Base-by-base conservation (phyloP, 1,140 invertebrate species). In the Saccostrea cuccullata region DNA sequence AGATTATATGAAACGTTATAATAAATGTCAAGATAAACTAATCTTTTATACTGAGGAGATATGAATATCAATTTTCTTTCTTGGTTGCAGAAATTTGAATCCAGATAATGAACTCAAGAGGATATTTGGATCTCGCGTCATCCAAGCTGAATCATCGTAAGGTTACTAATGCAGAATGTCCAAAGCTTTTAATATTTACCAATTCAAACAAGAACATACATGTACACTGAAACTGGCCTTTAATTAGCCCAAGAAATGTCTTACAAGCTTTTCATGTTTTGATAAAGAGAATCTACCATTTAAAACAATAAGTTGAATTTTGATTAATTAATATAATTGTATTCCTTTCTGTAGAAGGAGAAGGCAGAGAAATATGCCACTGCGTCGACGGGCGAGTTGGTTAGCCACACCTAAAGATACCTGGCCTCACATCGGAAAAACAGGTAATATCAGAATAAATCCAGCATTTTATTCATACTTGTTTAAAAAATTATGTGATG, bases 101-200 rank as follows among this genome's bases (percentile, higher is more conserved):
- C 96, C 97, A 55, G 97, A 97, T 86, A 97, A 97, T 95, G 98
- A 98, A 95, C 95, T 98, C 89, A 97, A 97, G 88, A 96, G 96
- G 92, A 97, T 98, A 91, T 98, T 98, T 96, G 98, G 98, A 9
- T 97, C 97, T 13, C 97, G 97, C 94, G 97, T 97, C 86, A 96
- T 97, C 23, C 96, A 97, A 93, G 95, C 95, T 85, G 96, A 97
- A 91, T 96, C 96, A 92, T 96, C 94, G 96, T 97, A 95, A 82
- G 86, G 26, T 40, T 15, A 47, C 9, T 8, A 8, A 3, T 47
- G 47, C 9, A 2, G 6, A 47, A 47, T 47, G 47, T 47, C 47
- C 47, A 47, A 47, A 47, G 47, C 47, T 47, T 47, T 47, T 47
- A 47, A 47, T 47, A 47, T 47, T 47, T 47, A 36, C 47, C 5